Base-by-base conservation (phyloP, 1,140 invertebrate genomes). In the Dendrolimus punctatus region DNA sequence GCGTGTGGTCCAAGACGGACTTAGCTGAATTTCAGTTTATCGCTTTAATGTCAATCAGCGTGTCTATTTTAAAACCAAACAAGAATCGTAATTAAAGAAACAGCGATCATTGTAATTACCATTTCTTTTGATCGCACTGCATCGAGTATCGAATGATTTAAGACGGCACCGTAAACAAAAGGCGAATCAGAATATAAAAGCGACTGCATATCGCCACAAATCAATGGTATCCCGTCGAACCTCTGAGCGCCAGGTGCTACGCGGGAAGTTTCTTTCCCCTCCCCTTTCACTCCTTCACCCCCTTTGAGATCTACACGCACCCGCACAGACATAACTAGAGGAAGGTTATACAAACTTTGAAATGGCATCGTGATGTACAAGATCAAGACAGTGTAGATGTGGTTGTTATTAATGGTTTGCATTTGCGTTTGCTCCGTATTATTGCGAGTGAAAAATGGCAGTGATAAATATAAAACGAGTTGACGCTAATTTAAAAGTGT, bases 171-270 rank as follows among this genome's bases (percentile, higher is more conserved):
- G 64, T 60, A 65, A 71, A 73, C 62, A 71, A 73, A 73, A 58
- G 58, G 61, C 57, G 68, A 72, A 75, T 76, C 68, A 57, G 66
- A 70, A 68, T 67, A 23, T 64, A 65, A 68, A 58, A 70, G 57
- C 60, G 65, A 62, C 47, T 61, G 58, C 51, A 68, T 73, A 75
- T 76, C 53, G 71, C 71, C 60, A 82, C 77, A 85, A 81, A 85
- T 81, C 79, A 80, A 82, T 81, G 72, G 66, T 74, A 78, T 72
- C 73, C 71, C 60, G 69, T 77, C 71, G 78, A 74, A 71, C 76
- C 78, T 77, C 73, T 55, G 68, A 66, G 70, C 77, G 79, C 81
- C 77, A 82, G 81, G 79, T 82, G 79, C 76, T 80, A 76, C 64
- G 74, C 79, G 79, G 81, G 79, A 82, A 81, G 76, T 76, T 40